Conservation (phyloP, 2,888 invertebrate species). For the Fragum sueziense region DNA sequence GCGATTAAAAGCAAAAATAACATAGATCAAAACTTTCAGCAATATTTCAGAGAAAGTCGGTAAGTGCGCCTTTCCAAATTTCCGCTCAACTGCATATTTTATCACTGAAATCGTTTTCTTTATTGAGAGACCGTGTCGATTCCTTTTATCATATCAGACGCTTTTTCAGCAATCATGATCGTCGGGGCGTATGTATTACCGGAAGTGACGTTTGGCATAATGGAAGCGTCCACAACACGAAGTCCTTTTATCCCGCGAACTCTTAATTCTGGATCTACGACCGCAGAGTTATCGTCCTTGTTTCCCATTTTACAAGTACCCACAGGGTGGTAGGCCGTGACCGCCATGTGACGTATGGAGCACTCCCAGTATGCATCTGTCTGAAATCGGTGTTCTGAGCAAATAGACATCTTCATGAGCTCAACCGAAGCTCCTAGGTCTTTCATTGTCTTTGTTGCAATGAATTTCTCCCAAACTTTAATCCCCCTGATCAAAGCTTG, state of each 20-base stretch:
- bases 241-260: neutral
- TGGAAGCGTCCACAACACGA: slow-evolving; percentile 64
- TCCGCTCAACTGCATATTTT: too few species aligned
- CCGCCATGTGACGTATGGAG: slow-evolving; percentile 36
- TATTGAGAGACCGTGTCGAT: neutral
- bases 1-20: too few species aligned
- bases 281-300: slow-evolving; percentile 83
- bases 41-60: too few species aligned
- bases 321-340: slow-evolving; percentile 85
- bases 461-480: slow-evolving; percentile 39
- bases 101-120: neutral
- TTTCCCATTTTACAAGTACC: slow-evolving; percentile 89
- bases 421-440: slow-evolving; percentile 45
- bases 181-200: slow-evolving; percentile 1
- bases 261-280: slow-evolving; percentile 85
- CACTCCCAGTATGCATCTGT: slow-evolving; percentile 62
- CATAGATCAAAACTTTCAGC: too few species aligned
- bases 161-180: slow-evolving; percentile 11
- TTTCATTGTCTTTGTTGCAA: slow-evolving; percentile 49
- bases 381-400: slow-evolving; percentile 40
- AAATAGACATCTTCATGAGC: slow-evolving; percentile 40
- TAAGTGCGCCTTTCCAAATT: too few species aligned
- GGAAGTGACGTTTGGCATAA: slow-evolving; percentile 13
- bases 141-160: slow-evolving; percentile 63
- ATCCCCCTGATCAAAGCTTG: slow-evolving; percentile 52